Evolutionary conservation across 92 coral and sea anemone species (phyloP).

Genomic region (Epizoanthus stellaris): DNA sequence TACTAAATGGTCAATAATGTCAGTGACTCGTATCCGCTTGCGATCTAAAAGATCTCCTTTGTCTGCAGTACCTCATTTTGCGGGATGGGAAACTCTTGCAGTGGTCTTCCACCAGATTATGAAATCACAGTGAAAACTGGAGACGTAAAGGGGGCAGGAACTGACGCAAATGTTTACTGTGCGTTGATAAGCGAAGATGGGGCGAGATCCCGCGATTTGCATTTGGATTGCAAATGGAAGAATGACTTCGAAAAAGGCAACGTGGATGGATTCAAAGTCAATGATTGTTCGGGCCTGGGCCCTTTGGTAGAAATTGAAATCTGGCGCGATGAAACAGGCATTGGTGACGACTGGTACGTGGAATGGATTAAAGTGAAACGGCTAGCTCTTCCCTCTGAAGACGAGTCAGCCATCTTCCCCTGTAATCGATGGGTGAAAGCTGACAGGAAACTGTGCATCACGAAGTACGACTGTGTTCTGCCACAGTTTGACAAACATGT

Average conservation of each 20-base stretch:
- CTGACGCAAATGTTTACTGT: conserved; percentile 94
- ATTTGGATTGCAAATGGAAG: conserved; percentile 94
- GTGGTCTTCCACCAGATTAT: conserved; percentile 89
- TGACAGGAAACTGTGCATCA: conserved; percentile 72
- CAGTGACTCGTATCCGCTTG: too few species aligned
- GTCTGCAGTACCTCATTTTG: background rate
- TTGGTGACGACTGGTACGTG: conserved; percentile 95
- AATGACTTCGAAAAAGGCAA: conserved; percentile 98
- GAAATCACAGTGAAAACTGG: conserved; percentile 97
- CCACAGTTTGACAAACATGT: conserved; percentile 88
- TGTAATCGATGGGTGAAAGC: conserved; percentile 97
- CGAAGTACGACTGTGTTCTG: conserved; percentile 87
- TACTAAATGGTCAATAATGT: too few species aligned
- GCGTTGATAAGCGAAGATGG: conserved; percentile 79
- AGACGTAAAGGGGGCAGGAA: conserved; percentile 98
- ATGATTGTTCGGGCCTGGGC: conserved; percentile 77
- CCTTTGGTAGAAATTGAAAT: conserved; percentile 80
- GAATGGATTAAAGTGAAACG: conserved; percentile 90
- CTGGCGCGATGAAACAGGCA: conserved; percentile 95
- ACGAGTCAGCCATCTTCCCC: conserved; percentile 80
- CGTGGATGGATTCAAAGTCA: conserved; percentile 88
- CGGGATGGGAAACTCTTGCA: conserved; percentile 89
- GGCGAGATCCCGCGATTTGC: conserved; percentile 78
- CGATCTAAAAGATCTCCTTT: too few species aligned
- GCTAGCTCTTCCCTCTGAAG: conserved; percentile 47